phyloP scores from a whole-genome alignment of 2,888 invertebrate species.

The Lasioglossum oenotherae region DNA sequence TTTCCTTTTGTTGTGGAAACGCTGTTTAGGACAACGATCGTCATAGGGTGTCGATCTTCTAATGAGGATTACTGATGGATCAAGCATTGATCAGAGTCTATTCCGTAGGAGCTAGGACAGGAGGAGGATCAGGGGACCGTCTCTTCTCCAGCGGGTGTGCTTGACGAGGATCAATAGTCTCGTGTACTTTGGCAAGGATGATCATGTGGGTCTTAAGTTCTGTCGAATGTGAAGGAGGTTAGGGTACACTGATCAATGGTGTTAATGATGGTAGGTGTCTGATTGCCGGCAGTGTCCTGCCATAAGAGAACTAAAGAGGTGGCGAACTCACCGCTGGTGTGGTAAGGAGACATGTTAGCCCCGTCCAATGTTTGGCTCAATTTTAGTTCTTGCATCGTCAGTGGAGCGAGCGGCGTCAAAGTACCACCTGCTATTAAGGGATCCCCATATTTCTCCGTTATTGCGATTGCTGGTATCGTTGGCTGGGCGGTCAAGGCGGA shows the following conservation, averaged over 20 bases:
- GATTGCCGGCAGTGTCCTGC: slow-evolving; percentile 34
- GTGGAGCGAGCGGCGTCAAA: slow-evolving; percentile 90
- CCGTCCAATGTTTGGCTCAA: slow-evolving; percentile 88
- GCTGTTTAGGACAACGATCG: background rate
- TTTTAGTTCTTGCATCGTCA: slow-evolving; percentile 92
- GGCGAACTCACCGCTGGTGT: slow-evolving; percentile 87
- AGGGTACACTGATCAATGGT: slow-evolving; percentile 24
- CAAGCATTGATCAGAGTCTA: background rate
- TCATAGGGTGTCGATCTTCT: background rate
- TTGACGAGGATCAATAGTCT: no score
- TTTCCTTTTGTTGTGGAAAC: background rate
- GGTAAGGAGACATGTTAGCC: slow-evolving; percentile 88
- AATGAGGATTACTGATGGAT: no score
- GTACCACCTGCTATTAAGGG: slow-evolving; percentile 86
- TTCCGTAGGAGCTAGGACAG: background rate
- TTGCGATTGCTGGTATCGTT: slow-evolving; percentile 66
- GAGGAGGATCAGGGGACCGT: background rate
- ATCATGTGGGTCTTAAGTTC: background rate
- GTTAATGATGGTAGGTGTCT: slow-evolving; percentile 31
- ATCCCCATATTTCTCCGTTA: slow-evolving; percentile 79
- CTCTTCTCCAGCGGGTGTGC: background rate
- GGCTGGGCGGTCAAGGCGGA: slow-evolving; percentile 71
- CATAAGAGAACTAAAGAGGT: slow-evolving; percentile 74
- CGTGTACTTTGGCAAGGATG: background rate
- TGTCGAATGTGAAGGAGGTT: background rate